Evolutionary conservation across 2,113 vertebrate species (phyloP).

Genomic region (Crocuta crocuta): DNA sequence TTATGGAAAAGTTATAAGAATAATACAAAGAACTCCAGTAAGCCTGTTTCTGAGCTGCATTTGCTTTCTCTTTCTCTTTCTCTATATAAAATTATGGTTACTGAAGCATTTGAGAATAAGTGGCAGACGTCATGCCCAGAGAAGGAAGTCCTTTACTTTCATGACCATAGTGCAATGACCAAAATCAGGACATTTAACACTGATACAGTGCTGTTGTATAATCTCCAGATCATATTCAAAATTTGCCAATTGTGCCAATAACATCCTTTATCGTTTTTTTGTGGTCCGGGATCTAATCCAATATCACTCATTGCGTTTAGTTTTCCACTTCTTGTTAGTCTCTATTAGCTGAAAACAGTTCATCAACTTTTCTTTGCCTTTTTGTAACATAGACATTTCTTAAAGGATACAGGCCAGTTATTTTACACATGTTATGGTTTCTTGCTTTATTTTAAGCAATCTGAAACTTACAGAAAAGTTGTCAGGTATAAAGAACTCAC

Average conservation of each 20-base stretch:
- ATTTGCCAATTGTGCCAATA: not conserved
- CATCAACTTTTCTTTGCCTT: not conserved
- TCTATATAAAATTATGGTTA: not conserved
- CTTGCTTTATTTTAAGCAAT: constrained; percentile 40
- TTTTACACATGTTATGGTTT: not conserved
- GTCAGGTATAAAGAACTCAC: not conserved
- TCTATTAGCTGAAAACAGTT: not conserved
- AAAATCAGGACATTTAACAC: not conserved
- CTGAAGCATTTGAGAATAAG: not conserved
- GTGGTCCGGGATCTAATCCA: constrained; percentile 12
- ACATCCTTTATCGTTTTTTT: not conserved
- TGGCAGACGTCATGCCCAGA: not conserved
- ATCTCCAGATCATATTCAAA: not conserved
- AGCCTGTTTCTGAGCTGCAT: not conserved
- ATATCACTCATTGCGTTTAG: not conserved
- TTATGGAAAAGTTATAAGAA: constrained; percentile 15
- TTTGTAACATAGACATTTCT: not conserved
- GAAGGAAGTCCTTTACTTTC: not conserved
- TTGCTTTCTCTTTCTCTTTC: not conserved
- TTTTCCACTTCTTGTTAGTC: constrained; percentile 39
- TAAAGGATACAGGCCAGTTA: not conserved
- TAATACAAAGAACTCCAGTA: not conserved
- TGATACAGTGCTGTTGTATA: not conserved
- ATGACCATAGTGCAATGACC: not conserved
- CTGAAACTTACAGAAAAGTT: not conserved